Evolutionary conservation across 2,888 invertebrate species (phyloP).

Genomic region (Dinocampus coccinellae): DNA sequence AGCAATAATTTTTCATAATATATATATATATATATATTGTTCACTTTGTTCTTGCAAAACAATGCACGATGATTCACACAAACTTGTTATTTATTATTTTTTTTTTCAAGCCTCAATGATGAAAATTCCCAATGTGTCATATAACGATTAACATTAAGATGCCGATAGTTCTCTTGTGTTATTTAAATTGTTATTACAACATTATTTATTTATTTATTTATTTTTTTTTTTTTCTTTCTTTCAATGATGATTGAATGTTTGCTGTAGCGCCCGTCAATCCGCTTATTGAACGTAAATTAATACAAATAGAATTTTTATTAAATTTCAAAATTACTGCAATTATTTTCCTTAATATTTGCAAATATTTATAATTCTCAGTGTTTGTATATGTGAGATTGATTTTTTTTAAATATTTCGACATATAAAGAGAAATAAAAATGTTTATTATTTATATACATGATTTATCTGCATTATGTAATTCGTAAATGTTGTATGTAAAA

Average conservation of each 20-base stretch:
- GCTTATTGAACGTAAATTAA: not conserved
- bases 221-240: not conserved
- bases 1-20: slow-evolving; percentile 5
- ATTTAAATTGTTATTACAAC: no score
- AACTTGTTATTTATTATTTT: not conserved
- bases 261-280: slow-evolving; percentile 8
- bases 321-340: not conserved
- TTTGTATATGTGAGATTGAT: not conserved
- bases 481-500: not conserved
- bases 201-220: slow-evolving; percentile 15
- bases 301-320: not conserved
- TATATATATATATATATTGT: not conserved
- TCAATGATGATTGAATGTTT: slow-evolving; percentile 37
- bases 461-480: not conserved
- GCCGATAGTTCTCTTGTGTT: no score
- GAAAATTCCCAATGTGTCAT: slow-evolving; percentile 7
- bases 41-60: not conserved
- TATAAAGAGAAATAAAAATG: not conserved
- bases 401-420: not conserved
- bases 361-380: not conserved
- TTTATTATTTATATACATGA: slow-evolving; percentile 1
- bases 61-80: not conserved
- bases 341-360: not conserved
- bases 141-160: no score
- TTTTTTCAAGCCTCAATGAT: not conserved